phyloP scores from a whole-genome alignment of 2,797 vertebrate genomes.

The Urocyon cinereoargenteus region DNA sequence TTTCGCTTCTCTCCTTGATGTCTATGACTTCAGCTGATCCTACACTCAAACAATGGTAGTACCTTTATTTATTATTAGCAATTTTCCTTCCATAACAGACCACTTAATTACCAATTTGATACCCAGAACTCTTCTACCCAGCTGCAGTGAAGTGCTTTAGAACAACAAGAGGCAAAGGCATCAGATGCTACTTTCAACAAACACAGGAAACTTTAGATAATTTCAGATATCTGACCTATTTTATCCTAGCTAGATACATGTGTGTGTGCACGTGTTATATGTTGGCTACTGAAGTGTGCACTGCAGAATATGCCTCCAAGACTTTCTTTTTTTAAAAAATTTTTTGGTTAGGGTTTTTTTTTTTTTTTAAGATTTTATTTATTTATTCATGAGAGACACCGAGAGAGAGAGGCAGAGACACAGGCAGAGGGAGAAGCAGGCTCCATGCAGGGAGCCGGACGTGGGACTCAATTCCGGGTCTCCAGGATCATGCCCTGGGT shows the following conservation, averaged over 20 bases:
- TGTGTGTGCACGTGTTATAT: not conserved
- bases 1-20: not conserved
- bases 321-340: not conserved
- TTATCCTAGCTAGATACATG: not conserved
- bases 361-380: too few relatives aligned
- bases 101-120: slow-evolving; percentile 66
- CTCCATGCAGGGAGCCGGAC: too few relatives aligned
- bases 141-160: not conserved
- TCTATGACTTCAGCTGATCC: slow-evolving; percentile 40
- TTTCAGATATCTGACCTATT: not conserved
- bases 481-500: too few relatives aligned
- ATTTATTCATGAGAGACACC: too few relatives aligned
- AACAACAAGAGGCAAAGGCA: not conserved
- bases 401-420: too few relatives aligned
- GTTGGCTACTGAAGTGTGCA: not conserved
- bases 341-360: too few relatives aligned
- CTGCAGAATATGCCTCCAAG: not conserved
- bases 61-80: slow-evolving; percentile 55
- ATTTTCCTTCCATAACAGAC: slow-evolving; percentile 46
- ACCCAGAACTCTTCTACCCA: slow-evolving; percentile 31
- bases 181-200: slow-evolving; percentile 31
- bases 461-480: too few relatives aligned
- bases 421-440: too few relatives aligned
- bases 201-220: not conserved
- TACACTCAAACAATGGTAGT: not conserved